Evolutionary conservation across 64 coral and sea anemone species (phyloP), one percentile per base, ranked within the genome.

Genomic region (Stichodactyla helianthus): DNA sequence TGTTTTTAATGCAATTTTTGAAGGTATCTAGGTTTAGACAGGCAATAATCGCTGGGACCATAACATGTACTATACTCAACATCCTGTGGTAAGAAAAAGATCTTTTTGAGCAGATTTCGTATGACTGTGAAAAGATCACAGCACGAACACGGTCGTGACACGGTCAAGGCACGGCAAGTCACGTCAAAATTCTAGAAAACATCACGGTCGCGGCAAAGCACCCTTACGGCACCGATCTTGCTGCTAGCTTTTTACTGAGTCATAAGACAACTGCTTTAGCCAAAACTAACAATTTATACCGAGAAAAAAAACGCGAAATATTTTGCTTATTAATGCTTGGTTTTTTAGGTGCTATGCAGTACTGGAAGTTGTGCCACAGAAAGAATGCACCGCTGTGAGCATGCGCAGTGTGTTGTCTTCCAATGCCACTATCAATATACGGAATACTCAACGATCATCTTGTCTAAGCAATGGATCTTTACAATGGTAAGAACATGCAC

Each of bases 31-130:
- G 79, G 3, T 89, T 64, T 17, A 68, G 52, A 27, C 50, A 63
- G 19, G 79, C 87, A 54, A 64, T 89, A 27, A 89, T 82, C 14
- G 79, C 87, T 82, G 87, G 87, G 10, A 20, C 79, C 14, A 1
- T 82, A n/a, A 89, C 87, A 2, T 89, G 78, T 70, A 81, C 79
- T 10, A 27, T 80, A n/a, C 13, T 89, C 12, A 89, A 53, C n/a
- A 83, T 82, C 17, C 59, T 89, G 22, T 89, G 87, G 87, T 89
- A 64, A 89, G 87, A 22, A 51, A 51, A 44, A 44, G 1, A 44
- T 44, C 35, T 44, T 44, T 44, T 44, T 44, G 35, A 44, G 35
- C 35, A 3, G 35, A 44, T 44, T 44, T 44, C 35, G 35, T 44
- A 44, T 44, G 35, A 44, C 35, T 44, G 35, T 44, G 2, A 44